A percentile compares a stretch with the other conserved stretches of the same genome.
Conservation (phyloP, 2,113 vertebrate genomes). For the Neolamprologus hecqui region DNA sequence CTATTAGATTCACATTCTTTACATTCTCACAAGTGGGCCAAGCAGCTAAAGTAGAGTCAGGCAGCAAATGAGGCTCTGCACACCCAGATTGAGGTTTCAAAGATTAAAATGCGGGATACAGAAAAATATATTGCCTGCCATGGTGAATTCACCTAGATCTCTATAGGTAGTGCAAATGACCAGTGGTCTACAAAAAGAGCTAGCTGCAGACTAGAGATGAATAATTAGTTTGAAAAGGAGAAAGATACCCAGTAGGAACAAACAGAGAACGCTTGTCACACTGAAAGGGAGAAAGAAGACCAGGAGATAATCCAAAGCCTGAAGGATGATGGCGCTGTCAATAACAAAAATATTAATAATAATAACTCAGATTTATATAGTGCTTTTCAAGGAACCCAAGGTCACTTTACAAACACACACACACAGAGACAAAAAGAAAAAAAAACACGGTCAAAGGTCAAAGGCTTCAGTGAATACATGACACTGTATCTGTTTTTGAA, state of each 20-base stretch:
- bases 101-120: neutral
- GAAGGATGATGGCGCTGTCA: rapidly evolving
- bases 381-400: neutral
- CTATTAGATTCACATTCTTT: neutral
- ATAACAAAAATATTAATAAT: neutral
- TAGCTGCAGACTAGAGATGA: neutral
- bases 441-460: neutral
- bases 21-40: neutral
- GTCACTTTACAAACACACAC: neutral
- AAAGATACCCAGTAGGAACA: neutral
- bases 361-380: neutral
- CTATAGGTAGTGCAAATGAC: neutral
- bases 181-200: neutral
- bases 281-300: neutral
- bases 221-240: neutral
- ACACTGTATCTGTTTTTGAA: neutral
- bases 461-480: neutral
- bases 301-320: neutral
- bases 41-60: neutral
- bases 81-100: neutral
- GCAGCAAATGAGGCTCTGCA: neutral
- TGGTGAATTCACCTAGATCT: rapidly evolving
- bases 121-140: neutral
- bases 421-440: rapidly evolving
- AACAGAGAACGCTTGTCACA: neutral